phyloP scores from a whole-genome alignment of 2,797 vertebrate genomes.

The Phalanger gymnotis region DNA sequence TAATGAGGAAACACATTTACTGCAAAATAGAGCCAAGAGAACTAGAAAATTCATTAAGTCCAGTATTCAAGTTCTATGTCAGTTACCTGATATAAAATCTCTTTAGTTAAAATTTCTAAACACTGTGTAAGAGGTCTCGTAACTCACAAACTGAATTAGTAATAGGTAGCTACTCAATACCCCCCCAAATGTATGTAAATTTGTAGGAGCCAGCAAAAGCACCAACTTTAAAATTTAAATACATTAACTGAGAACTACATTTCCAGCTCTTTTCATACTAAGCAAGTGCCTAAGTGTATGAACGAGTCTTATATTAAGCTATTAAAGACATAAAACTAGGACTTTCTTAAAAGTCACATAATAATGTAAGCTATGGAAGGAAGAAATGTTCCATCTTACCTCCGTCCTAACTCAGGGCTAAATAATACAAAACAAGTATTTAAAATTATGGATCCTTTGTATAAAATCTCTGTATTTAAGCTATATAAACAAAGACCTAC shows the following conservation, averaged over 20 bases:
- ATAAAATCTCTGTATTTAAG: not conserved
- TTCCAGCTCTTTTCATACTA: not conserved
- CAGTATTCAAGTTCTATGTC: not conserved
- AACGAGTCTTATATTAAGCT: not conserved
- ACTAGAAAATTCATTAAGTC: not conserved
- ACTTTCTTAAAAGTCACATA: not conserved
- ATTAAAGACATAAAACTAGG: not conserved
- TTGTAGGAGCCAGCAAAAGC: not conserved
- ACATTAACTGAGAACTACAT: not conserved
- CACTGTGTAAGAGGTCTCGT: not conserved
- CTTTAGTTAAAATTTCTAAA: not conserved
- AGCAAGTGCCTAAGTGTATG: not conserved
- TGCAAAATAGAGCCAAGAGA: not conserved
- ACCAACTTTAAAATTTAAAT: not conserved
- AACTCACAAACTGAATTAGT: not conserved
- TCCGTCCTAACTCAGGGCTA: not conserved
- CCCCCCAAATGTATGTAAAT: not conserved
- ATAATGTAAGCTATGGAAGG: not conserved
- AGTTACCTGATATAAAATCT: not conserved
- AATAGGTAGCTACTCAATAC: not conserved
- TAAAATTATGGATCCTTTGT: not conserved
- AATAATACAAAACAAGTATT: not conserved
- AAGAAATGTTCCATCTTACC: not conserved
- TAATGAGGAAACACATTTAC: not conserved
- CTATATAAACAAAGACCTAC: not conserved